Evolutionary conservation across 2,888 invertebrate genomes (phyloP).

Genomic region (Hemaris fuciformis): DNA sequence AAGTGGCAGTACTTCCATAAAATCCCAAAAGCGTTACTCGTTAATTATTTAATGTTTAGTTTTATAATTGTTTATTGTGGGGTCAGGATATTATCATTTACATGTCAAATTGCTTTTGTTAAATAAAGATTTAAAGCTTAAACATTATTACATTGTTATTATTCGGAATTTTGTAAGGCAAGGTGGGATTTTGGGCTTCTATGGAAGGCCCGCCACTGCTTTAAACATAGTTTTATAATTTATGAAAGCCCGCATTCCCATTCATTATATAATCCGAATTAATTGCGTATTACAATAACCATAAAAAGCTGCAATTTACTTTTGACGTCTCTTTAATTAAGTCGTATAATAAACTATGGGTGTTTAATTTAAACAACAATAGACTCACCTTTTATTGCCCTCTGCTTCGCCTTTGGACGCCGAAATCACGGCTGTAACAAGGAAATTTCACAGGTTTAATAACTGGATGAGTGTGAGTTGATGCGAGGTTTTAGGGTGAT

Average conservation of each 20-base stretch:
- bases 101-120: no score
- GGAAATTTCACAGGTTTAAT: slow-evolving; percentile 31
- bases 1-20: no score
- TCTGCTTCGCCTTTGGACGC: slow-evolving; percentile 27
- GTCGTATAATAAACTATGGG: neutral
- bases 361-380: slow-evolving; percentile 7
- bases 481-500: neutral
- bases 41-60: no score
- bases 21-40: no score
- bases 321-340: neutral
- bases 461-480: slow-evolving; percentile 8
- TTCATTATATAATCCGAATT: neutral
- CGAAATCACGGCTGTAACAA: slow-evolving; percentile 33
- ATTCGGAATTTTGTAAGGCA: no score
- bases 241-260: neutral
- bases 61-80: no score
- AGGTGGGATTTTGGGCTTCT: no score
- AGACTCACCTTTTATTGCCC: slow-evolving; percentile 33
- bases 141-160: no score
- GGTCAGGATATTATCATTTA: no score
- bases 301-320: neutral
- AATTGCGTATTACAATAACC: neutral
- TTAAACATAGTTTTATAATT: neutral
- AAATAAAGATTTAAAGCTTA: no score
- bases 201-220: no score